Evolutionary conservation across 2,113 vertebrate genomes (phyloP), one percentile per base, ranked within the genome.

Genomic region (Caracal caracal): DNA sequence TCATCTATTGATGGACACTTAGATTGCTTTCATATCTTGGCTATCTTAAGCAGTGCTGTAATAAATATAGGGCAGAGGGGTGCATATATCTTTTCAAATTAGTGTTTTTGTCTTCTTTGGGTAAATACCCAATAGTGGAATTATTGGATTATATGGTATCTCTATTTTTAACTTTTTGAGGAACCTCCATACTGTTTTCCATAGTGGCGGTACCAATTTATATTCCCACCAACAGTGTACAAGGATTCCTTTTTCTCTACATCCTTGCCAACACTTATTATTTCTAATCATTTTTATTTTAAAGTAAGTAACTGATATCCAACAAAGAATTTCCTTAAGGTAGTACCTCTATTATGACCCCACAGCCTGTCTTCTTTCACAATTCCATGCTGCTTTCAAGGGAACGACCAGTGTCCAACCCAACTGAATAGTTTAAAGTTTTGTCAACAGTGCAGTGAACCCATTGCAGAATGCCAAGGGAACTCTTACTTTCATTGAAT

Each of bases 401-500:
- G 47, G 33, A 81, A 91, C 84, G 28, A 70, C 2, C 15, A 28
- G 19, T 24, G 3, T 43, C 63, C 35, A 71, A 66, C 49, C 26
- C 5, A 11, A 13, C 9, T 20, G 4, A 90, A 26, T 20, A 49
- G 6, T 61, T 80, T 22, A 43, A 85, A 87, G 47, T 4, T 63
- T 81, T 49, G 4, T 59, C 76, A 35, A 47, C 16, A 40, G 65
- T 8, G 83, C 33, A 49, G 35, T 24, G 59, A 78, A 49, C 28
- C 76, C 76, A 43, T 81, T 53, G 9, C 17, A 81, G 82, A 85
- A 56, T 40, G 51, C 70, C 40, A 51, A 30, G 26, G 88, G 30
- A 85, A 82, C 71, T 73, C 65, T 93, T 37, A 24, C 80, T 93
- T 96, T 87, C 49, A 22, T 15, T 65, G 63, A 85, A 33, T 53